phyloP scores from a whole-genome alignment of 1,140 invertebrate species.

The Anthonomus grandis region DNA sequence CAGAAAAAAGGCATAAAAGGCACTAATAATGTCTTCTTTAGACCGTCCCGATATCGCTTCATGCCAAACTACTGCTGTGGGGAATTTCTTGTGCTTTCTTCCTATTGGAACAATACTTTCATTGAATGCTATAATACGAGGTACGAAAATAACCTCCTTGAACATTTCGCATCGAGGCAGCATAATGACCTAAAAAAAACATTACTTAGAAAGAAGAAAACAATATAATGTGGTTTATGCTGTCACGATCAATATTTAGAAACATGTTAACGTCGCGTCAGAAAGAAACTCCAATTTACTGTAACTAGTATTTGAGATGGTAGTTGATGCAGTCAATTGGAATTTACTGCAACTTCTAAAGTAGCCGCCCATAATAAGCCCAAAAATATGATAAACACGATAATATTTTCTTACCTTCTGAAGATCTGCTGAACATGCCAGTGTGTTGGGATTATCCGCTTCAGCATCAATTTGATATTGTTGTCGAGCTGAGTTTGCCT shows the following conservation, averaged over 20 bases:
- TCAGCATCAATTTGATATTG: conserved; percentile 1
- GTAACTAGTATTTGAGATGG: too few relatives aligned
- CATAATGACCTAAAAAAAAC: too few relatives aligned
- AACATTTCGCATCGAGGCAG: too few relatives aligned
- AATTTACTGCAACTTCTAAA: too few relatives aligned
- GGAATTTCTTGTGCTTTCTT: conserved; percentile 17
- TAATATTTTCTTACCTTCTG: conserved; percentile 11
- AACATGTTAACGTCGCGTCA: not conserved
- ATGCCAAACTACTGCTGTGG: conserved; percentile 34
- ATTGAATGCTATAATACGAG: conserved; percentile 34
- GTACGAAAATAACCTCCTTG: conserved; percentile 30
- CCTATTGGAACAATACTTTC: conserved; percentile 37
- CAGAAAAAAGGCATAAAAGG: conserved; percentile 32
- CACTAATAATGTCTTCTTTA: conserved; percentile 38
- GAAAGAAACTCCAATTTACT: not conserved
- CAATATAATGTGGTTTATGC: conserved; percentile 20
- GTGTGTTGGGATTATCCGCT: conserved; percentile 1
- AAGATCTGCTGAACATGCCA: conserved; percentile 17
- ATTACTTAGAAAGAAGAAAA: conserved; percentile 32
- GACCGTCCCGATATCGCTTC: conserved; percentile 26
- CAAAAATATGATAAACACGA: not conserved
- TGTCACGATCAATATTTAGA: not conserved
- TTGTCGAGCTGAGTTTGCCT: not conserved
- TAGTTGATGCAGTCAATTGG: too few relatives aligned
- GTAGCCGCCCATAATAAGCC: not conserved